Evolutionary conservation across 2,113 vertebrate species (phyloP).

Genomic region (Dissostichus mawsoni): DNA sequence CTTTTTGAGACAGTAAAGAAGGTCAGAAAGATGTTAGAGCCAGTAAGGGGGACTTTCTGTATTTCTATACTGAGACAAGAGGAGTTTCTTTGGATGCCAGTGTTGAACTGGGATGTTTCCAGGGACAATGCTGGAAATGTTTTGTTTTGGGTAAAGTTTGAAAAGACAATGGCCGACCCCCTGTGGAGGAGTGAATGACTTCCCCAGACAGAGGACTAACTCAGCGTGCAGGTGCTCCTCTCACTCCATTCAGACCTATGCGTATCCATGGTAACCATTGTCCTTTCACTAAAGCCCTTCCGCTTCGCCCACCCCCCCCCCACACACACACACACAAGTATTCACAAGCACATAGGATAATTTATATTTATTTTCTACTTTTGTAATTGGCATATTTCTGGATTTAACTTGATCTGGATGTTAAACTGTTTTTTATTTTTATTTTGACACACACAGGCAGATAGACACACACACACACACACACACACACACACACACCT

Average conservation of each 20-base stretch:
- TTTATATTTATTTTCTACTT: not conserved
- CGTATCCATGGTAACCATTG: constrained; percentile 75
- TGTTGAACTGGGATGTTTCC: constrained; percentile 15
- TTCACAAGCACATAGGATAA: not conserved
- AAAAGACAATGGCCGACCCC: constrained; percentile 69
- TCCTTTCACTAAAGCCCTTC: constrained; percentile 62
- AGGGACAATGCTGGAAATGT: constrained; percentile 44
- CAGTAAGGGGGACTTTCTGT: constrained; percentile 1
- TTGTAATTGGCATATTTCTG: too few species aligned
- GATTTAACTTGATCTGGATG: not conserved
- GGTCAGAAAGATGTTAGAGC: constrained; percentile 10
- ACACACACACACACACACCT: constrained; percentile 18
- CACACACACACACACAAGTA: constrained; percentile 1
- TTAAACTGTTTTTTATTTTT: constrained; percentile 16
- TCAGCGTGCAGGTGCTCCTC: constrained; percentile 77
- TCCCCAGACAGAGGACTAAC: constrained; percentile 64
- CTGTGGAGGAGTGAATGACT: constrained; percentile 70
- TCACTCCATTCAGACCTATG: constrained; percentile 60
- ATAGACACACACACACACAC: constrained; percentile 17
- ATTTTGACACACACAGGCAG: not conserved
- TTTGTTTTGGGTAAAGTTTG: constrained; percentile 49
- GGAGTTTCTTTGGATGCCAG: constrained; percentile 4
- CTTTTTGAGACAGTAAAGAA: not conserved
- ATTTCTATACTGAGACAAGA: constrained; percentile 4
- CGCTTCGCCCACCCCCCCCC: constrained; percentile 31